Base-by-base conservation (phyloP, 2,888 invertebrate genomes). In the Crepidodera aurea region DNA sequence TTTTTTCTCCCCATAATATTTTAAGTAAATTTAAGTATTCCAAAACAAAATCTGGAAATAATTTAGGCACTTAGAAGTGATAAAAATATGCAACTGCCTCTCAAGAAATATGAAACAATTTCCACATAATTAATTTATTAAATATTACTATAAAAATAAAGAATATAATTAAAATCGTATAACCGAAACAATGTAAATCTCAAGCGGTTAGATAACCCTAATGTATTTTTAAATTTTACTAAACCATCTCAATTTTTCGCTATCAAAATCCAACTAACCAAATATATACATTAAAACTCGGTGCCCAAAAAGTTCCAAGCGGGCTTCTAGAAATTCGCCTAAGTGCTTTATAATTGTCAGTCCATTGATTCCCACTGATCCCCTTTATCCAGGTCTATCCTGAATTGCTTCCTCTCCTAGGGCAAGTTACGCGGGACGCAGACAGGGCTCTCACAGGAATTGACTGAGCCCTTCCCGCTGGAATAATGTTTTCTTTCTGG, bases 281-380 rank as follows among this genome's bases (percentile, higher is more conserved):
- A 8, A 22, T 40, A 18, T 37, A 22, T 27, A 39, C 40, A 40
- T 53, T 53, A 53, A 51, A 53, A 53, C 27, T 39, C n/a, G 13
- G 10, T 15, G 8, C 40, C 53, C 40, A 53, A 53, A 53, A 53
- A 40, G 53, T 27, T 53, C 15, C 27, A 25, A 15, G 10, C 39
- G 12, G 22, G 22, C 37, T 51, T 39, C 51, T n/a, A 51, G 39
- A 51, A 34, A 39, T 22, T 51, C 54, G 29, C 27, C 54, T 54
- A 54, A 54, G 54, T 54, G 44, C 42, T 54, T 54, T 42, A 54
- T 54, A 54, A 54, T 54, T 54, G 44, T 54, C 54, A 44, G 54
- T 8, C 54, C 54, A 54, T 54, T 44, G 54, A 54, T 54, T 54
- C 40, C 40, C 27, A 37, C 13, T 44, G 54, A 54, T 54, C 54